Conservation (phyloP, 2,797 vertebrate genomes). For the Mormyrops attenuatus region DNA sequence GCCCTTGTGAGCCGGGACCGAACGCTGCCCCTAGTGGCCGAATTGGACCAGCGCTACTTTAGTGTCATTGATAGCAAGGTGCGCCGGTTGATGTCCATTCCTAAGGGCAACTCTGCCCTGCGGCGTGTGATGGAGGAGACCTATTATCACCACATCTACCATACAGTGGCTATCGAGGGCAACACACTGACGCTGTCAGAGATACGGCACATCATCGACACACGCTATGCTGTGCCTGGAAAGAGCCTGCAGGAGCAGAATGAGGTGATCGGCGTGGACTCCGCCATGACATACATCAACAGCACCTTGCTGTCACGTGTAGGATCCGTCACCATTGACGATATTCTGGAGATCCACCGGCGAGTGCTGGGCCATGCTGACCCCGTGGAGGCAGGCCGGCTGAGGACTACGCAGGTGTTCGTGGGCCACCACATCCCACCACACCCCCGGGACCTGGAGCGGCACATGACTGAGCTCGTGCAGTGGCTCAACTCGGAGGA, state of each 20-base stretch:
- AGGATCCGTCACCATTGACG: conserved; percentile 64
- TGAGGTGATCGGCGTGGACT: conserved; percentile 89
- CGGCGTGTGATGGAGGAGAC: conserved; percentile 92
- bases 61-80: conserved; percentile 90
- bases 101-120: conserved; percentile 87
- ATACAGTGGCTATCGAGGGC: conserved; percentile 95
- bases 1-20: conserved; percentile 84
- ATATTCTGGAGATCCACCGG: conserved; percentile 86
- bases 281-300: conserved; percentile 90
- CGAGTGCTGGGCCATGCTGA: conserved; percentile 88
- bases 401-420: conserved; percentile 83
- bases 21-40: conserved; percentile 87
- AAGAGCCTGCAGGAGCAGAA: conserved; percentile 95
- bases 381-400: conserved; percentile 82
- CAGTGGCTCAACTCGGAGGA: conserved; percentile 96
- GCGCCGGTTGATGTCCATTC: conserved; percentile 87
- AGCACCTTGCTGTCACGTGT: conserved; percentile 76
- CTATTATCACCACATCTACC: conserved; percentile 98
- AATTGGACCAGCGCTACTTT: conserved; percentile 93
- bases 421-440: conserved; percentile 94
- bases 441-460: conserved; percentile 78
- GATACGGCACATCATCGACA: conserved; percentile 94
- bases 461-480: conserved; percentile 84
- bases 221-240: conserved; percentile 84
- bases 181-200: conserved; percentile 90